Conservation (phyloP, 1,140 invertebrate species). For the Cephus cinctus region DNA sequence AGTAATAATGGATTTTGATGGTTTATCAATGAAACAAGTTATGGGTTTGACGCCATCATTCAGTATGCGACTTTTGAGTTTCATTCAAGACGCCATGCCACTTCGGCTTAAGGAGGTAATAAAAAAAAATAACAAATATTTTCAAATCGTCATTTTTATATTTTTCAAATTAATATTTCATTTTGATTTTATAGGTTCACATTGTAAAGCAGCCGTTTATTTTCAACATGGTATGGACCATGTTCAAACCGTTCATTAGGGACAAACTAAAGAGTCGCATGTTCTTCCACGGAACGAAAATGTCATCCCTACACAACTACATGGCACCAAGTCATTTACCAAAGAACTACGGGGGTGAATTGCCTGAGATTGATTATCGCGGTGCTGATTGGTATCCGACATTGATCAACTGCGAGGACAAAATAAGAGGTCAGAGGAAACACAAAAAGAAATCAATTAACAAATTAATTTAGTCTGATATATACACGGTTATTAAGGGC, state of each 20-base stretch:
- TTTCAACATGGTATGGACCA: slow-evolving; percentile 83
- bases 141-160: not conserved
- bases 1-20: slow-evolving; percentile 80
- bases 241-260: slow-evolving; percentile 85
- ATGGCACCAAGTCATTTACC: slow-evolving; percentile 69
- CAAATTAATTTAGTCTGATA: not conserved
- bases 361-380: slow-evolving; percentile 73
- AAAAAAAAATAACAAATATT: slow-evolving; percentile 7
- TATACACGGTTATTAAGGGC: too few relatives aligned
- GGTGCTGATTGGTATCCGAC: slow-evolving; percentile 72
- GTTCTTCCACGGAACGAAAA: slow-evolving; percentile 75
- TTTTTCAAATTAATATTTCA: not conserved
- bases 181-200: slow-evolving; percentile 59
- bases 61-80: slow-evolving; percentile 71
- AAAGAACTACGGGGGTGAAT: slow-evolving; percentile 70
- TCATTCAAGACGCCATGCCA: slow-evolving; percentile 88
- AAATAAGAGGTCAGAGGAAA: slow-evolving; percentile 53
- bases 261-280: slow-evolving; percentile 80
- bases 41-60: slow-evolving; percentile 70
- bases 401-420: slow-evolving; percentile 61
- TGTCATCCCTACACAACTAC: slow-evolving; percentile 69
- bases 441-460: not conserved
- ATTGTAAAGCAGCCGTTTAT: slow-evolving; percentile 87
- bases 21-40: slow-evolving; percentile 72
- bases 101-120: slow-evolving; percentile 76